phyloP scores from a whole-genome alignment of 1,140 invertebrate species.

The Drosophila bifasciata region DNA sequence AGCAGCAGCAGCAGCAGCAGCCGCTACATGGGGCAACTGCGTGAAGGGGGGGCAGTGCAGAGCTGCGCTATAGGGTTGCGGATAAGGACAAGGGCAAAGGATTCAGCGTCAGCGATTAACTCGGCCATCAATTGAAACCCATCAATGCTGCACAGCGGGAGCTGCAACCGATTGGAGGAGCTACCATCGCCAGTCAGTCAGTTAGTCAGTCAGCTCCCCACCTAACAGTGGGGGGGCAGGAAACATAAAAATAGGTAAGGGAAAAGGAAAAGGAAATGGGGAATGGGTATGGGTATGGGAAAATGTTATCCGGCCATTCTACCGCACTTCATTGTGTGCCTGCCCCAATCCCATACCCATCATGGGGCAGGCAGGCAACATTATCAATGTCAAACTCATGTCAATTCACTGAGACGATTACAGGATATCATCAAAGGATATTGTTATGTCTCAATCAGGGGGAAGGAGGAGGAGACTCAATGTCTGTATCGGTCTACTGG shows the following conservation, averaged over 20 bases:
- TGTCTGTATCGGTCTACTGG: constrained; percentile 1
- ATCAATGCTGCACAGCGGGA: too few relatives aligned
- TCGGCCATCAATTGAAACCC: constrained; percentile 30
- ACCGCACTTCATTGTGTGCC: too few relatives aligned
- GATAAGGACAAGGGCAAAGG: background rate
- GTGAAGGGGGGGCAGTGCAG: background rate
- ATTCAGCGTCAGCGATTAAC: constrained; percentile 36
- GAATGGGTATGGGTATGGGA: too few relatives aligned
- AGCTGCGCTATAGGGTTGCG: too few relatives aligned
- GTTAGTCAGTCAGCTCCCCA: too few relatives aligned
- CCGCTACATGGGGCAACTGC: background rate
- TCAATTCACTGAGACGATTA: constrained; percentile 77
- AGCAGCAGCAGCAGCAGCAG: background rate
- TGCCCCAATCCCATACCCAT: too few relatives aligned
- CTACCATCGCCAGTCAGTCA: too few relatives aligned
- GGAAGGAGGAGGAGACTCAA: constrained; percentile 3
- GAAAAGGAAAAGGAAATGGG: too few relatives aligned
- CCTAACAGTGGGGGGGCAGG: too few relatives aligned
- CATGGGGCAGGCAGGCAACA: constrained; percentile 13
- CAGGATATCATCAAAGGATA: constrained; percentile 79
- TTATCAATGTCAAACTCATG: constrained; percentile 81
- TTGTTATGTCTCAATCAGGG: constrained; percentile 76
- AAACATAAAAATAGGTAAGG: too few relatives aligned
- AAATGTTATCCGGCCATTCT: too few relatives aligned
- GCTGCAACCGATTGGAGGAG: constrained; percentile 39